Conservation (phyloP, 2,797 vertebrate genomes). For the Semaprochilodus insignis region DNA sequence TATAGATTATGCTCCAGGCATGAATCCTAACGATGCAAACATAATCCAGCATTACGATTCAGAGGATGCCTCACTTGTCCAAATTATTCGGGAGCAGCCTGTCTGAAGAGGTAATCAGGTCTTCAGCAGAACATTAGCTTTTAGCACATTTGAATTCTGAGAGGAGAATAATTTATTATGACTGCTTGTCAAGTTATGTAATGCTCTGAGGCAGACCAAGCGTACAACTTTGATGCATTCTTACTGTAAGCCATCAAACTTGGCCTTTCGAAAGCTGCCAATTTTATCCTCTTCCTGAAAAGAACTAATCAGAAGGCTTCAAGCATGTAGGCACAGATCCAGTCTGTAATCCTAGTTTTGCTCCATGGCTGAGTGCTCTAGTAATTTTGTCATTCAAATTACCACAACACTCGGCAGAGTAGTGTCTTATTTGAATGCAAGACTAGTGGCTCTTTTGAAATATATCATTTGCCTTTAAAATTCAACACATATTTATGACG, state of each 20-base stretch:
- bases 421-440: constrained; percentile 15
- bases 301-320: constrained; percentile 43
- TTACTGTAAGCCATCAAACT: constrained; percentile 51
- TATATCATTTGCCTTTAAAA: neutral
- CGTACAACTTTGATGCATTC: constrained; percentile 48
- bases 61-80: constrained; percentile 1
- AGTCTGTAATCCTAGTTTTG: constrained; percentile 38
- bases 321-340: constrained; percentile 36
- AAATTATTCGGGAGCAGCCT: constrained; percentile 10
- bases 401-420: constrained; percentile 27
- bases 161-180: constrained; percentile 44
- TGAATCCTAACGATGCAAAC: constrained; percentile 2
- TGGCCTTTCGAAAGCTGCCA: constrained; percentile 53
- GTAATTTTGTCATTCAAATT: constrained; percentile 40
- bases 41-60: constrained; percentile 12
- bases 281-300: constrained; percentile 46
- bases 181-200: constrained; percentile 43
- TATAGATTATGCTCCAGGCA: neutral
- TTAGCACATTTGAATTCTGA: constrained; percentile 36
- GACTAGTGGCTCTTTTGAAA: neutral
- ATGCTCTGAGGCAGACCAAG: constrained; percentile 39
- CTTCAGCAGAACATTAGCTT: constrained; percentile 28
- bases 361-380: constrained; percentile 28
- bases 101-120: constrained; percentile 43
- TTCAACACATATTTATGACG: neutral